Evolutionary conservation across 2,797 vertebrate genomes (phyloP), one percentile per base, ranked within the genome.

Genomic region (Periparus ater): DNA sequence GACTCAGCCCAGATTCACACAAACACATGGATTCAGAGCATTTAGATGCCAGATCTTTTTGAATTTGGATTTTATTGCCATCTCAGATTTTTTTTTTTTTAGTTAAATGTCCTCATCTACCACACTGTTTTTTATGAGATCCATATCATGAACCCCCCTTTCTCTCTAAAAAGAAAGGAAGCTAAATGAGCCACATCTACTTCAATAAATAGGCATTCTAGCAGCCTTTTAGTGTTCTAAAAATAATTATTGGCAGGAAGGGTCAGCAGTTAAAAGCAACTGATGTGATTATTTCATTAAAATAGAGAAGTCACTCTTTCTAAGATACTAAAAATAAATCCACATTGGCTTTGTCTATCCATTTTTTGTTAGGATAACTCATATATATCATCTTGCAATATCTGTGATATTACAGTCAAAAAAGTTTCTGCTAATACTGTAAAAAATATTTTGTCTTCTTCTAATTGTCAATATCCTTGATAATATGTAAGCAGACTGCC

Each of bases 331-430:
- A 32, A 85, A 60, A 68, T 45, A 72, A 88, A 36, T 51, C 26
- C 57, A 38, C 4, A 2, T 44, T 77, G 38, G 12, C 9, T 88
- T 87, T 63, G 20, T 34, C 25, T 34, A 51, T n/a, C 20, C 7
- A 30, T 77, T 92, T 91, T 77, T 77, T 42, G 25, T 89, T 60
- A 30, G 18, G 60, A n/a, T 70, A 54, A 68, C 10, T 81, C 47
- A 89, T 50, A 73, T 71, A 54, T 27, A 53, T 34, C 18, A 16
- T 60, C 17, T 70, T 87, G 23, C 9, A 82, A 34, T 30, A 58
- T 45, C 29, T 63, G n/a, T 72, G 42, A 84, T 91, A 92, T 90
- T 76, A 90, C 50, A 94, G 47, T 62, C 48, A 70, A 71, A 94
- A 91, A 67, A 80, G 20, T 48, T 92, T 15, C 42, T 93, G 7